Evolutionary conservation across 2,888 invertebrate genomes (phyloP).

Genomic region (Melanostoma scalare): DNA sequence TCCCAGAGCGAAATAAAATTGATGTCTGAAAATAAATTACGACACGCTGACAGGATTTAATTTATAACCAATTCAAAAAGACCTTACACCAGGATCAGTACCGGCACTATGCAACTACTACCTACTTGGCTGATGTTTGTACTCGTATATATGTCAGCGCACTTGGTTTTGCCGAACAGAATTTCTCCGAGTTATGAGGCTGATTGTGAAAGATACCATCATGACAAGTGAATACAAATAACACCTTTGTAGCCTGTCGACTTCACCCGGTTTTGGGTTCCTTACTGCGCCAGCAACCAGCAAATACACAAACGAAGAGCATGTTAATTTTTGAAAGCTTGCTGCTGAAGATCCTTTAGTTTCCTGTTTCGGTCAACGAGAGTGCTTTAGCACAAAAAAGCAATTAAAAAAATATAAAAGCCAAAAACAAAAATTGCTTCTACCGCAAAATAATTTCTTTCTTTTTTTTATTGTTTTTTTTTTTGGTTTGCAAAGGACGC

Average conservation of each 20-base stretch:
- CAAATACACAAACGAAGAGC: background rate
- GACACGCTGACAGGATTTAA: conserved; percentile 70
- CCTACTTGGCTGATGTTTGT: too few species aligned
- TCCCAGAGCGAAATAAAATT: conserved; percentile 70
- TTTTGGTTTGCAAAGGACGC: background rate
- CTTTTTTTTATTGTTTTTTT: background rate
- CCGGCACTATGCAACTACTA: too few species aligned
- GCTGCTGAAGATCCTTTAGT: conserved; percentile 11
- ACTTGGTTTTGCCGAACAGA: background rate
- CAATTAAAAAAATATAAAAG: conserved; percentile 52
- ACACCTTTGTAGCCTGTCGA: background rate
- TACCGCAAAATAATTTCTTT: conserved; percentile 36
- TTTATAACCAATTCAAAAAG: conserved; percentile 70
- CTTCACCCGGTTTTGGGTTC: conserved; percentile 3
- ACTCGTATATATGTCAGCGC: background rate
- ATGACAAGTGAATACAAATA: conserved; percentile 34
- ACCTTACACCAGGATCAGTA: conserved; percentile 6
- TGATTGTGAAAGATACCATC: conserved; percentile 1
- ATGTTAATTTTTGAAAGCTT: background rate
- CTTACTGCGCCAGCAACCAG: conserved; percentile 6
- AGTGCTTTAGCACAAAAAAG: conserved; percentile 45
- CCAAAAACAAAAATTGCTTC: conserved; percentile 16
- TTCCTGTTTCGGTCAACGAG: conserved; percentile 30
- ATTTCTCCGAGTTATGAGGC: conserved; percentile 21
- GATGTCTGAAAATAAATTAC: conserved; percentile 72